Evolutionary conservation across 2,797 vertebrate species (phyloP), one percentile per base, ranked within the genome.

Genomic region (Apodemus agrarius): DNA sequence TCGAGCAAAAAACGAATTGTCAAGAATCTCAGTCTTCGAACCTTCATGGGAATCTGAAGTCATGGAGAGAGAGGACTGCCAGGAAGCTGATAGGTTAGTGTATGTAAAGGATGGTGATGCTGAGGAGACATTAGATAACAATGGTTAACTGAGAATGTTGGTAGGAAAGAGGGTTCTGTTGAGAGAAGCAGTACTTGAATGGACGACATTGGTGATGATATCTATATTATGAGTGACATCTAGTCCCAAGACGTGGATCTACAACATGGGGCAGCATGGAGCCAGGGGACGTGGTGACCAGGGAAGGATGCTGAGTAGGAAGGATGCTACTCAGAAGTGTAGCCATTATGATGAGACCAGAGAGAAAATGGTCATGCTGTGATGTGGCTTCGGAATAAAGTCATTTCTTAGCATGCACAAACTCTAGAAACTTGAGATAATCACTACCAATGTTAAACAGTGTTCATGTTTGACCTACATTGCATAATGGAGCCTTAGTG

Each of bases 161-260:
- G 10, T n/a, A 76, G 65, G 81, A 89, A 21, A 76, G 8, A 34
- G 24, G 21, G 0, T 1, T 52, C 19, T 43, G 59, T 26, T 34
- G 65, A 93, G 43, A 78, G 67, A 34, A 3, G 40, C 59, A 65
- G 31, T 21, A 34, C 37, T 31, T 31, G 12, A 34, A 22, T n/a
- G 65, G 49, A 0, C 9, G 14, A 43, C 57, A 72, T 22, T 86
- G 69, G n/a, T 49, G 13, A 2, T 31, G 29, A 52, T 0, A 1
- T 12, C 59, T 54, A 21, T n/a, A n/a, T 43, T 13, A 59, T 0
- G 0, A 31, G 49, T 72, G 69, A 79, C 0, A 0, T 46, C 24
- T 59, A 37, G 54, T 13, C 81, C 29, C 46, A 17, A 91, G 78
- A 9, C n/a, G 3, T 14, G 19, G 31, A 76, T 43, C 49, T 81